A percentile compares a stretch with the other conserved stretches of the same genome.
Evolutionary conservation across 2,797 vertebrate genomes (phyloP).

Genomic region (Monodelphis domestica): DNA sequence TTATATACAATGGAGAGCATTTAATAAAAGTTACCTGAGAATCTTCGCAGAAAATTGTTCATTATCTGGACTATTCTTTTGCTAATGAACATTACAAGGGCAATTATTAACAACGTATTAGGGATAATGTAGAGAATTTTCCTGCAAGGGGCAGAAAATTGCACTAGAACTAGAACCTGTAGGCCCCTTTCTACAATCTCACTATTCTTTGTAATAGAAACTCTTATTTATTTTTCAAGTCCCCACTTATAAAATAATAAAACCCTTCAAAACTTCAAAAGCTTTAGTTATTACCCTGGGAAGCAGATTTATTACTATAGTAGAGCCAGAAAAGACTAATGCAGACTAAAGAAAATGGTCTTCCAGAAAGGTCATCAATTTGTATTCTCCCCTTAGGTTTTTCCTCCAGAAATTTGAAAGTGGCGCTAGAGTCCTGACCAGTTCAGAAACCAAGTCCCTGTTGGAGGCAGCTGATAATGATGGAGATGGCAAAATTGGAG

Average conservation of each 20-base stretch:
- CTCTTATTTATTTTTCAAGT: not conserved
- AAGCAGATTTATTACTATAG: not conserved
- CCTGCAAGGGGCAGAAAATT: not conserved
- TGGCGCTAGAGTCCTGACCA: conserved; percentile 90
- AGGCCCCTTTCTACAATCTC: not conserved
- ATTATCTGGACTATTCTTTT: conserved; percentile 15
- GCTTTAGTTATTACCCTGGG: not conserved
- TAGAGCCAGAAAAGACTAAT: not conserved
- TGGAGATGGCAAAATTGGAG: conserved; percentile 94
- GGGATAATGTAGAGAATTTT: not conserved
- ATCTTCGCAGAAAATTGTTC: not conserved
- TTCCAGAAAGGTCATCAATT: conserved; percentile 21
- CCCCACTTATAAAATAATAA: not conserved
- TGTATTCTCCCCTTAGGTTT: conserved; percentile 84
- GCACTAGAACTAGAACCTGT: not conserved
- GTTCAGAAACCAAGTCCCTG: conserved; percentile 92
- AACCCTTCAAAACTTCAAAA: not conserved
- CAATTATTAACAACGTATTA: not conserved
- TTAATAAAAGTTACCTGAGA: not conserved
- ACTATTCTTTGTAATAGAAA: not conserved
- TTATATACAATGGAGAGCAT: not conserved
- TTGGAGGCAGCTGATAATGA: conserved; percentile 93
- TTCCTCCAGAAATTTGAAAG: conserved; percentile 95
- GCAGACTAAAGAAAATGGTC: not conserved
- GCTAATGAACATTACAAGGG: not conserved